Percentiles rank a stretch among this genome's conserved stretches.
Evolutionary conservation across 2,797 vertebrate species (phyloP).

Genomic region (Tokudaia muenninki): DNA sequence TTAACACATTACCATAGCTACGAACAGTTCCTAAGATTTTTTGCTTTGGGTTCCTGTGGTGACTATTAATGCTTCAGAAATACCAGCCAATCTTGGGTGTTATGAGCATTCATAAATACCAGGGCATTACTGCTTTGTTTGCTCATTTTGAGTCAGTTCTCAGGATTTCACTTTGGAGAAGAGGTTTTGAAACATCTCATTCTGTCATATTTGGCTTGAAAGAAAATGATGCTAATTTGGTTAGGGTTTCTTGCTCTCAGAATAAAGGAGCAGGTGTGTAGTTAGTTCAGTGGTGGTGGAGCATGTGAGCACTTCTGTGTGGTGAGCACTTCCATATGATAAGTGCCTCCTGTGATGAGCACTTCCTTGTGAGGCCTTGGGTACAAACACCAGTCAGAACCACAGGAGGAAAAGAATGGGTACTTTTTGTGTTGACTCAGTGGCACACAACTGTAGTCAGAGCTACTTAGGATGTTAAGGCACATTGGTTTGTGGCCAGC

Average conservation of each 20-base stretch:
- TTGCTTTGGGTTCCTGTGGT: not conserved
- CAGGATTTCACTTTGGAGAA: not conserved
- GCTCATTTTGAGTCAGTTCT: not conserved
- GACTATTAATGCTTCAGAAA: not conserved
- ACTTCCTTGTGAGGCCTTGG: not conserved
- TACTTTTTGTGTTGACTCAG: not conserved
- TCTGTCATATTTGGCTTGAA: not conserved
- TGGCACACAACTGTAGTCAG: not conserved
- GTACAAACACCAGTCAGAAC: not conserved
- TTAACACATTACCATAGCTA: not conserved
- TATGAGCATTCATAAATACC: not conserved
- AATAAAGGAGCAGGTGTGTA: not conserved
- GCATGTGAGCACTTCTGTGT: not conserved
- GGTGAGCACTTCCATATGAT: no score
- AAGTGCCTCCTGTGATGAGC: not conserved
- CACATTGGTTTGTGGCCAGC: not conserved
- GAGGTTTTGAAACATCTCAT: not conserved
- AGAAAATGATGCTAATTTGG: not conserved
- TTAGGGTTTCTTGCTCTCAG: not conserved
- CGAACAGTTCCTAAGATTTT: not conserved
- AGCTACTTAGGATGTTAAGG: no score
- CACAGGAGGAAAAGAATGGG: not conserved
- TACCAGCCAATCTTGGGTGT: not conserved
- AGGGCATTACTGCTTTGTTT: not conserved
- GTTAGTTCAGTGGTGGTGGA: not conserved